phyloP scores from a whole-genome alignment of 2,888 invertebrate species.

The Acanthopleura granulata region DNA sequence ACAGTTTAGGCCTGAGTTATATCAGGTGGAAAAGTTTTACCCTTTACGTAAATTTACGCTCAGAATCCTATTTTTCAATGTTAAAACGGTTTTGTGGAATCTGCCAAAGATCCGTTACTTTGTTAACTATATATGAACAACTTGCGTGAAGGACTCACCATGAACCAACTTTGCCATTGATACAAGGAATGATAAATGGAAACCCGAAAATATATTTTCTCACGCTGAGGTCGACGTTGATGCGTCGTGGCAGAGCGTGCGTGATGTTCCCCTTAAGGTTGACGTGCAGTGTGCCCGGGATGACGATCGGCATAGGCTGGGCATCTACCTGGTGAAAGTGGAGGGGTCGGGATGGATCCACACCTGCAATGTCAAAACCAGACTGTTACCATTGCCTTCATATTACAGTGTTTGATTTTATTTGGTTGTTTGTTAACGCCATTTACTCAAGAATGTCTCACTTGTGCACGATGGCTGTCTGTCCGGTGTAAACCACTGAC shows the following conservation, averaged over 20 bases:
- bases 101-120: too few relatives aligned
- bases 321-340: slow-evolving; percentile 49
- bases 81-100: too few relatives aligned
- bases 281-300: slow-evolving; percentile 59
- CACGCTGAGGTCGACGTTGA: slow-evolving; percentile 56
- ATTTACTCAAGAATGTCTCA: too few relatives aligned
- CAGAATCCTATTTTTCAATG: too few relatives aligned
- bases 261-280: slow-evolving; percentile 57
- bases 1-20: too few relatives aligned
- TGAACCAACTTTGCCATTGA: slow-evolving; percentile 56
- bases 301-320: slow-evolving; percentile 56
- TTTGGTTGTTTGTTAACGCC: too few relatives aligned
- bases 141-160: slow-evolving; percentile 47
- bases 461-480: too few relatives aligned
- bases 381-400: not conserved
- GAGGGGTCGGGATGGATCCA: slow-evolving; percentile 46
- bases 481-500: too few relatives aligned
- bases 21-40: too few relatives aligned
- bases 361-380: slow-evolving; percentile 41
- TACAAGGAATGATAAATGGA: slow-evolving; percentile 60
- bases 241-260: slow-evolving; percentile 48
- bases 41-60: too few relatives aligned
- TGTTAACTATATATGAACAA: too few relatives aligned
- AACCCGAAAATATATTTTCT: slow-evolving; percentile 61
- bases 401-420: too few relatives aligned